phyloP scores from a whole-genome alignment of 2,888 invertebrate species.

The Tuberolachnus salignus region DNA sequence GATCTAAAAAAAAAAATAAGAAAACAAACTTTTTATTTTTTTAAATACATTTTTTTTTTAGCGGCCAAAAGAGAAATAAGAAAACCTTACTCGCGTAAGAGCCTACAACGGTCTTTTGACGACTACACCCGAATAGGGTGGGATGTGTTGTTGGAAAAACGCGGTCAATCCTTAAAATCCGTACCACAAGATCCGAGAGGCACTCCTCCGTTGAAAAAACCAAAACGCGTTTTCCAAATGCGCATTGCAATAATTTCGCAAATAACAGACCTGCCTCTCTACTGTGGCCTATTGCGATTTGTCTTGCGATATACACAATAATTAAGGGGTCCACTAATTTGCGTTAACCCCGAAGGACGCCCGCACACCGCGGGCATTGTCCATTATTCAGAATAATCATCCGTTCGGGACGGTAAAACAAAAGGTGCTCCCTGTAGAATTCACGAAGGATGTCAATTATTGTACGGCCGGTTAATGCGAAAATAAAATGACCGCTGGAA shows the following conservation, averaged over 20 bases:
- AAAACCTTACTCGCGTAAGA: no score
- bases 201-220: background rate
- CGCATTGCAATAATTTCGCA: background rate
- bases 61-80: no score
- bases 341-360: constrained; percentile 38
- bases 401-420: constrained; percentile 5
- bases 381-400: constrained; percentile 32
- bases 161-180: background rate
- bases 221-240: background rate
- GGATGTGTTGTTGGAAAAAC: no score
- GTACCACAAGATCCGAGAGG: background rate
- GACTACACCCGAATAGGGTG: no score
- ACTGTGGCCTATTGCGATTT: constrained; percentile 11
- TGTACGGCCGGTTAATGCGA: background rate
- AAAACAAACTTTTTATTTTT: no score
- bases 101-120: no score
- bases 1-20: no score
- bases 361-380: background rate
- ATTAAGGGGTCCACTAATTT: constrained; percentile 34
- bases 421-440: constrained; percentile 41
- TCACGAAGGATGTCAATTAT: constrained; percentile 21
- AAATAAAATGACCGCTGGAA: constrained; percentile 22
- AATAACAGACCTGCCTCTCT: background rate
- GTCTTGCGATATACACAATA: constrained; percentile 34
- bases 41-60: no score